phyloP scores from a whole-genome alignment of 2,797 vertebrate genomes.

The Oryzias dopingdopingensis region DNA sequence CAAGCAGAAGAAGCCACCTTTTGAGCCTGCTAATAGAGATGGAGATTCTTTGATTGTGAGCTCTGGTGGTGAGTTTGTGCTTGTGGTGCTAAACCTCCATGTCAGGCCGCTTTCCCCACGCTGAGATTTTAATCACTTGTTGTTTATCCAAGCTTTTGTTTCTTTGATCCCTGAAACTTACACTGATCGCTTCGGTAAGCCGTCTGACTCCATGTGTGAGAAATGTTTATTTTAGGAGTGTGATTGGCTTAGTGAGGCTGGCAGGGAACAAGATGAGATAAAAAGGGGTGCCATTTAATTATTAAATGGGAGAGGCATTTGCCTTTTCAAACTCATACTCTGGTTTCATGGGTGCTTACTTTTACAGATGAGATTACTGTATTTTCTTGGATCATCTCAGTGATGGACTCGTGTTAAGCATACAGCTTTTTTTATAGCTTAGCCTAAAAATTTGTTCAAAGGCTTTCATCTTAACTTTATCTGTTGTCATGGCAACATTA shows the following conservation, averaged over 20 bases:
- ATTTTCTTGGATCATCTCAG: too few relatives aligned
- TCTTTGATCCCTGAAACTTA: conserved; percentile 64
- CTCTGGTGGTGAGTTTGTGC: conserved; percentile 39
- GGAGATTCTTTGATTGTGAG: conserved; percentile 27
- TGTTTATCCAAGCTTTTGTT: conserved; percentile 72
- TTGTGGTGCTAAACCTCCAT: conserved; percentile 48
- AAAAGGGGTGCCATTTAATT: conserved; percentile 8
- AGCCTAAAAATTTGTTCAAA: too few relatives aligned
- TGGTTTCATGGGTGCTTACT: too few relatives aligned
- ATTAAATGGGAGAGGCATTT: too few relatives aligned
- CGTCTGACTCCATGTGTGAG: conserved; percentile 23
- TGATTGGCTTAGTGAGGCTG: conserved; percentile 40
- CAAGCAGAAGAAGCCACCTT: too few relatives aligned
- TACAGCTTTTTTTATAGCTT: too few relatives aligned
- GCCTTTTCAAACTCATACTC: too few relatives aligned
- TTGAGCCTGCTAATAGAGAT: neutral
- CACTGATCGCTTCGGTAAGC: conserved; percentile 57
- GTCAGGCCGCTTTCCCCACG: conserved; percentile 41
- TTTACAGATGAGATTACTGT: too few relatives aligned
- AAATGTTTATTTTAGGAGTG: conserved; percentile 52
- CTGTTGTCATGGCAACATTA: too few relatives aligned
- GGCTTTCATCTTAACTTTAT: too few relatives aligned
- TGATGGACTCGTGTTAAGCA: too few relatives aligned
- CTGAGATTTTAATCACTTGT: conserved; percentile 57
- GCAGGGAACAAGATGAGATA: conserved; percentile 32